Conservation (phyloP, 1,140 invertebrate genomes). For the Solen grandis region DNA sequence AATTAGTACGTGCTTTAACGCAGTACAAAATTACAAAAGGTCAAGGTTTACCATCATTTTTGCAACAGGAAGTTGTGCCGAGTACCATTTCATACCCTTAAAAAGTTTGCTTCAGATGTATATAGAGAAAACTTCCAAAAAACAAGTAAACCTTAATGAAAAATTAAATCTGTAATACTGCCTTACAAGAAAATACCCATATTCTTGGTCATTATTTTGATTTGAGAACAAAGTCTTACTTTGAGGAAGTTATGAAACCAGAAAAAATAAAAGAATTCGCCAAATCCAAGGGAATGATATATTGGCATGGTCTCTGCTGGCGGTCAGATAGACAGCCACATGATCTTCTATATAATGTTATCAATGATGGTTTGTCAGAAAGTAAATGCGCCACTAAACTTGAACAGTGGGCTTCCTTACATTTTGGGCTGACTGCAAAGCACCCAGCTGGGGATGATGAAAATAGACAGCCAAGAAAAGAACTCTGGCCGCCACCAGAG, state of each 20-base stretch:
- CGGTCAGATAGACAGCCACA: slow-evolving; percentile 47
- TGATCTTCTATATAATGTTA: slow-evolving; percentile 27
- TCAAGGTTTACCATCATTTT: slow-evolving; percentile 39
- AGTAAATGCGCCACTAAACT: slow-evolving; percentile 38
- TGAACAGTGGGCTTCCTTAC: slow-evolving; percentile 37
- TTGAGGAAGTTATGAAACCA: slow-evolving; percentile 46
- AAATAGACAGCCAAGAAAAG: slow-evolving; percentile 51
- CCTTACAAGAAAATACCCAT: slow-evolving; percentile 43
- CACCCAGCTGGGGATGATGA: slow-evolving; percentile 59
- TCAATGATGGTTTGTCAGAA: slow-evolving; percentile 39
- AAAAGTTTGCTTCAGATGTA: slow-evolving; percentile 38
- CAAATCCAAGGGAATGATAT: slow-evolving; percentile 55
- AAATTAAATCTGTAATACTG: slow-evolving; percentile 3
- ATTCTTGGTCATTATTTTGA: slow-evolving; percentile 61
- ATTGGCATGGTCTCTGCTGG: slow-evolving; percentile 61
- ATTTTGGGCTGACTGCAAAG: slow-evolving; percentile 47
- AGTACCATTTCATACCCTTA: slow-evolving; percentile 47
- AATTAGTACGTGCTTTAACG: slow-evolving; percentile 12
- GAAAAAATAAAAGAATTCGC: slow-evolving; percentile 66
- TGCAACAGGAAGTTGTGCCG: slow-evolving; percentile 42
- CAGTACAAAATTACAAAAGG: slow-evolving; percentile 44
- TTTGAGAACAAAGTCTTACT: slow-evolving; percentile 42
- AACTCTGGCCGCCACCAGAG: slow-evolving; percentile 56
- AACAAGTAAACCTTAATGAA: slow-evolving; percentile 8
- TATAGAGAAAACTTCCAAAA: not conserved